These are phyloP conservation scores for Temnothorax nylanderi DNA, from an alignment of 1,140 invertebrate species.

Conservation along the genomic window DNA sequence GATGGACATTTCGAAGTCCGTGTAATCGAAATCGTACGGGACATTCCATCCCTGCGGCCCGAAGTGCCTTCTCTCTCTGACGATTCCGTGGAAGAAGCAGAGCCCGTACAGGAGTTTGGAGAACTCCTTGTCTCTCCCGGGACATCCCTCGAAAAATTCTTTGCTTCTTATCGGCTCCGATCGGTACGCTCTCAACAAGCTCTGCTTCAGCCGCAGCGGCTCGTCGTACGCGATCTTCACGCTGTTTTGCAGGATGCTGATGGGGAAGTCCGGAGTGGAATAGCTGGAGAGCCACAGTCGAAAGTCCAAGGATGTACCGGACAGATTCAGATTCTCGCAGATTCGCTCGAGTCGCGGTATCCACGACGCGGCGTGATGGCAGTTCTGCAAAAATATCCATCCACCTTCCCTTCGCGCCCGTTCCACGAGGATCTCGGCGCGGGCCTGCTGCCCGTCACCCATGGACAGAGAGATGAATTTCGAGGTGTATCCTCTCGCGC, in stretches of 20 bases:
- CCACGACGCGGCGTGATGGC: constrained; percentile 88
- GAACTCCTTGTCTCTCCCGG: constrained; percentile 84
- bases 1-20: constrained; percentile 89
- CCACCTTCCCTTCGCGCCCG: constrained; percentile 85
- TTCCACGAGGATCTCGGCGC: constrained; percentile 87
- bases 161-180: constrained; percentile 85
- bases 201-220: constrained; percentile 88
- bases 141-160: constrained; percentile 82
- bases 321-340: constrained; percentile 86
- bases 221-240: constrained; percentile 90
- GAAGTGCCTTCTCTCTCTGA: constrained; percentile 89
- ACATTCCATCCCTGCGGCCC: constrained; percentile 90
- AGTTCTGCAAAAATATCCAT: constrained; percentile 92
- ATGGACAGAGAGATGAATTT: constrained; percentile 89
- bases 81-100: constrained; percentile 90
- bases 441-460: constrained; percentile 87
- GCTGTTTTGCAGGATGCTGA: constrained; percentile 89
- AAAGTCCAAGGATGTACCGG: constrained; percentile 87
- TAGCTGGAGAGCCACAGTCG: constrained; percentile 91
- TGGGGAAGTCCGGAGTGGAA: constrained; percentile 88
- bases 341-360: constrained; percentile 87
- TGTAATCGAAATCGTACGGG: constrained; percentile 90
- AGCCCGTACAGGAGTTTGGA: constrained; percentile 88
- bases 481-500: constrained; percentile 87
- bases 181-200: constrained; percentile 88